Base-by-base conservation (phyloP, 1,140 invertebrate species). In the Choristoneura fumiferana region DNA sequence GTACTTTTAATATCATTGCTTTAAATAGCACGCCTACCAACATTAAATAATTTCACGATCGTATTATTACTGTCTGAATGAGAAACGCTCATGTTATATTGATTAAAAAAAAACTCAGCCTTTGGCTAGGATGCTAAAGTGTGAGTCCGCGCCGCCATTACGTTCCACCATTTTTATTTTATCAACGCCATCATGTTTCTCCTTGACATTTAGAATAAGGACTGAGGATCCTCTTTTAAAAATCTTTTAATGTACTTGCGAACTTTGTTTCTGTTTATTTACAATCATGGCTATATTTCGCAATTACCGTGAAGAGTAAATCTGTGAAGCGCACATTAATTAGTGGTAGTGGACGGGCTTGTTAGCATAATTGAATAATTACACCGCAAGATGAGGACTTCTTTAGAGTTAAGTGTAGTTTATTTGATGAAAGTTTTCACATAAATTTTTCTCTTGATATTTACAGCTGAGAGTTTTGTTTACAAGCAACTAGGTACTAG, bases 161-260 rank as follows among this genome's bases (percentile, higher is more conserved):
- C 62, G 49, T 33, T 17, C 58, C 56, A 57, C 58, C 62, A 70
- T 70, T 62, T 76, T 73, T 65, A 40, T 70, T 75, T 69, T 68
- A 57, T 63, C 61, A 67, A 43, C 70, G 70, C 67, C 68, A 71
- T 76, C 65, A 73, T 70, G 73, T 38, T 33, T 78, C 65, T 68
- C 78, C 78, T 81, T 81, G 78, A 78, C 78, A 76, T 81, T 81
- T 78, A 71, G 57, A 54, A 57, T 68, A 57, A 64, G 53, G 65
- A 59, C 22, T 2, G 22, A 29, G 74, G 58, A 73, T 78, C 74
- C 62, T 76, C 74, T 67, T 70, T 69, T 66, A 70, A 66, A 66
- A 61, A 59, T 76, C 74, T 67, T 70, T 69, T 66, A 70, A 66
- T 68, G 61, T 57, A 17, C 43, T 52, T 13, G 43, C 56, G 18